Base-by-base conservation (phyloP, 2,113 vertebrate species). In the Oncorhynchus tshawytscha region DNA sequence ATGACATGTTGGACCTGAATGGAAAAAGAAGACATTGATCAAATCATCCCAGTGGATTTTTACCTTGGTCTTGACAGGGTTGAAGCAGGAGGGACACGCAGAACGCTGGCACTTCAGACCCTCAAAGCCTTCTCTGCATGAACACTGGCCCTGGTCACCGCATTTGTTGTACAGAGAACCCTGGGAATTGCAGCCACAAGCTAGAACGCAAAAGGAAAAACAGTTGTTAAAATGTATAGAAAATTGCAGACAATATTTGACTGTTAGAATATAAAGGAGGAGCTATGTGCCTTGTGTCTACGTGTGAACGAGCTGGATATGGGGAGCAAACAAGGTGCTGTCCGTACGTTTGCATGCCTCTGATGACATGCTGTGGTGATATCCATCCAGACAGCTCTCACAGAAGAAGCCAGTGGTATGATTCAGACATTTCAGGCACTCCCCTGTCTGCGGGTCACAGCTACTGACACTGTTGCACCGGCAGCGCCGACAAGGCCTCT, bases 21-120 rank as follows among this genome's bases (percentile, higher is more conserved):
- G 54, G 20, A 57, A 20, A 57, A 15, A 57, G 20, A 16, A 20
- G 15, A 57, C 51, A 16, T 54, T 54, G 13, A 54, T 18, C 5
- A 54, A 54, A 54, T 54, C 18, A 66, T 13, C 24, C 24, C 12
- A 67, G 20, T 68, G 67, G 31, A 29, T 15, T 65, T 65, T 13
- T 79, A 98, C 97, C 96, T 95, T 93, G 66, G 0, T 74, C 82
- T 93, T 95, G 85, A 96, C 90, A 70, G 94, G 90, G 69, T 73
- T n/a, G 6, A 98, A 99, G 82, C 97, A 99, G 72, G 89, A 81
- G 0, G 97, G 97, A 73, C 97, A 99, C 66, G 72, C 76, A 0
- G 87, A 85, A 0, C 79, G 89, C 4, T 95, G 92, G 49, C 97
- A 99, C 85, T 4, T 91, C 45, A 80, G 86, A 6, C 97, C 97